Evolutionary conservation across 1,140 invertebrate genomes (phyloP), one percentile per base, ranked within the genome.

Genomic region (Arctopsyche grandis): DNA sequence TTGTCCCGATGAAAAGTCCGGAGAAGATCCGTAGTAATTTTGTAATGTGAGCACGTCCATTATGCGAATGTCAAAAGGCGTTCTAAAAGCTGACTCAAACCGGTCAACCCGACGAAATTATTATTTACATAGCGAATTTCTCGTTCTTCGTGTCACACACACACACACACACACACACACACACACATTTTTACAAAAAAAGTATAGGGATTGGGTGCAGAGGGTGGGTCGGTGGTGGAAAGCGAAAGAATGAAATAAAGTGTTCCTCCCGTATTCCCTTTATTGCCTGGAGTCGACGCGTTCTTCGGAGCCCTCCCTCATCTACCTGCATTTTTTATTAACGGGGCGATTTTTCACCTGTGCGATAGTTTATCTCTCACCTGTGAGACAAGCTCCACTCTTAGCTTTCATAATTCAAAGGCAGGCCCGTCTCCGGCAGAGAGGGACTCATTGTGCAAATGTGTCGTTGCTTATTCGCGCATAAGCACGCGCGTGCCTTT

Each of bases 321-420:
- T 52, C 48, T 14, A 16, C 16, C 48, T 52, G 48, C 48, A 52
- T 52, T 52, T 52, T 52, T 52, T 52, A 52, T 52, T 52, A 52
- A 52, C 48, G 48, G 48, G 48, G 16, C 48, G 48, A 52, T 52
- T 52, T 52, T 52, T 52, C 48, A 52, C 48, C 48, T 52, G 48
- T 52, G 16, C 48, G 16, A 52, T 52, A 52, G 48, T 52, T 52
- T 52, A 52, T 52, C 48, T 52, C 48, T 12, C 48, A 52, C 48
- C 48, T 52, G 10, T 52, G 48, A 52, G 16, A 52, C 48, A 52
- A 3, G 16, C 16, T 52, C 48, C 48, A 14, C 48, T 16, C 48
- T 52, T 52, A 16, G 16, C 48, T 52, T 52, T 52, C 48, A 52
- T 52, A 52, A 52, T 52, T 52, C 48, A 52, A 52, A 38, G 29